phyloP scores from a whole-genome alignment of 2,797 vertebrate genomes.

The Falco cherrug region DNA sequence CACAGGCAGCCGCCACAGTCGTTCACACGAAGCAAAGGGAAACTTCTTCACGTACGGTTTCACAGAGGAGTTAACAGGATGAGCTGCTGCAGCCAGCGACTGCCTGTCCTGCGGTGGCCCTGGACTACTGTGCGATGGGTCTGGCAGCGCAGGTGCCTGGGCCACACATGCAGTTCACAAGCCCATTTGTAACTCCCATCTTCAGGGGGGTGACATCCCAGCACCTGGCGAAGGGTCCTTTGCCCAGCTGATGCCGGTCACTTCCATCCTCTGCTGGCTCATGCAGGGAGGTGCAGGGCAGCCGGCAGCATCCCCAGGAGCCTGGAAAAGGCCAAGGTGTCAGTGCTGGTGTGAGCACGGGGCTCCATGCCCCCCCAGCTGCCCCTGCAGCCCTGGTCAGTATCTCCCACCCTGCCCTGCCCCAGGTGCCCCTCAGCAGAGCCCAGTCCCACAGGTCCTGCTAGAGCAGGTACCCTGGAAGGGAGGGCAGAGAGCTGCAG shows the following conservation, averaged over 20 bases:
- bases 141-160: not conserved
- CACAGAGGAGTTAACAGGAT: not conserved
- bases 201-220: not conserved
- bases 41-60: not conserved
- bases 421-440: not conserved
- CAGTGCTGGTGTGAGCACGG: not conserved
- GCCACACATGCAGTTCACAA: not conserved
- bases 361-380: not conserved
- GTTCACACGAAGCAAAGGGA: not conserved
- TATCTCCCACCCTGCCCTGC: not conserved
- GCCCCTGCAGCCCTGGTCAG: not conserved
- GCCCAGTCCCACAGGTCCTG: not conserved
- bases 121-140: not conserved
- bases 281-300: not conserved
- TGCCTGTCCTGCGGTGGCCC: not conserved
- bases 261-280: constrained; percentile 25
- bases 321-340: constrained; percentile 63
- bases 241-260: not conserved
- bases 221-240: not conserved
- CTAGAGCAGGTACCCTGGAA: not conserved
- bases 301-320: not conserved
- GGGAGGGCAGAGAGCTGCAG: not conserved
- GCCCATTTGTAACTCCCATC: not conserved
- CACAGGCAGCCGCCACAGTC: accelerated
- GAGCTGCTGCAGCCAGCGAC: not conserved